A percentile compares a stretch with the other conserved stretches of the same genome.
Evolutionary conservation across 2,113 vertebrate species (phyloP).

Genomic region (Sinocyclocheilus anophthalmus): DNA sequence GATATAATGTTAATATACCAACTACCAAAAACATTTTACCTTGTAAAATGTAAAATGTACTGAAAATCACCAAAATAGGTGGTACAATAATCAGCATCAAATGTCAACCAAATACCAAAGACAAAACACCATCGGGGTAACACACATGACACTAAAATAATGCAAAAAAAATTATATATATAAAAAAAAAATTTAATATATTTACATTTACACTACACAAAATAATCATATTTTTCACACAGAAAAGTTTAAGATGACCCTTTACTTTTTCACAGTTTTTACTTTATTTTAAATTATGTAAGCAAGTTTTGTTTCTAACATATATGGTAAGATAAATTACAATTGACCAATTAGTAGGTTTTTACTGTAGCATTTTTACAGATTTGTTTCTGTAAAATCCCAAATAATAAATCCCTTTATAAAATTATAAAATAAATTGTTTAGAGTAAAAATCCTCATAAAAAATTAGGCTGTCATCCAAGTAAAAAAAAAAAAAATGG

Average conservation of each 20-base stretch:
- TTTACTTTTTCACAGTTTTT: neutral
- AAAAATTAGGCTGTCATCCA: neutral
- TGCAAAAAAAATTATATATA: neutral
- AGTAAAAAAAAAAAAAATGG: constrained; percentile 14
- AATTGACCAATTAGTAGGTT: neutral
- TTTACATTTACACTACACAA: too few species aligned
- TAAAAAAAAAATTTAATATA: too few species aligned
- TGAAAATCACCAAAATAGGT: neutral
- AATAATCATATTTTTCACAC: too few species aligned
- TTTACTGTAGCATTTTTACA: neutral
- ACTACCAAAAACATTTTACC: too few species aligned
- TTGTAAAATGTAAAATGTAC: neutral
- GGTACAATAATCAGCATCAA: neutral
- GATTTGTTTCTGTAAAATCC: neutral
- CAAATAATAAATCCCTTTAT: neutral
- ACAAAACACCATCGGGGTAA: neutral
- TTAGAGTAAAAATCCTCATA: neutral
- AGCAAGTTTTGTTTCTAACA: too few species aligned
- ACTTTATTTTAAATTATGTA: too few species aligned
- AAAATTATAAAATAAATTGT: neutral
- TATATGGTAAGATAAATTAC: too few species aligned
- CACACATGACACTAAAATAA: neutral
- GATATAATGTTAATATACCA: too few species aligned
- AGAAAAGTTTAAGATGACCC: neutral
- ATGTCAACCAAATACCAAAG: neutral